Conservation (phyloP, 2,113 vertebrate species). For the Triplophysa rosa region DNA sequence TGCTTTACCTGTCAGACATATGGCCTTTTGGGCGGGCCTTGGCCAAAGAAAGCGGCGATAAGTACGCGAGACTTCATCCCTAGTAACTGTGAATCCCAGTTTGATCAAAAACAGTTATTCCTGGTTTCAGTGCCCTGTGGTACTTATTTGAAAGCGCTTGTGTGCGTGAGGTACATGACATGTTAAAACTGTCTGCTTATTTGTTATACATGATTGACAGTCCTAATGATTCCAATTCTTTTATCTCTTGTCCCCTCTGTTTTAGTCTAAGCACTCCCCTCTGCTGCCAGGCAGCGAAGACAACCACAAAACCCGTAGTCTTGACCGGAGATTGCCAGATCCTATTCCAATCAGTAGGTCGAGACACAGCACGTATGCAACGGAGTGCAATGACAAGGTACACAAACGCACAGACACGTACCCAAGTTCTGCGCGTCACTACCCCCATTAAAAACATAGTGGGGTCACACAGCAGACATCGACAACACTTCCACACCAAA, state of each 20-base stretch:
- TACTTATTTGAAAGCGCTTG: background rate
- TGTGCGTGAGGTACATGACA: background rate
- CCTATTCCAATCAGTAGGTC: conserved; percentile 89
- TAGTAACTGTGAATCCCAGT: background rate
- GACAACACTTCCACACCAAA: too few relatives aligned
- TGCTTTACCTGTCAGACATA: too few relatives aligned
- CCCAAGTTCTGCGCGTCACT: too few relatives aligned
- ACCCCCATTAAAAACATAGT: too few relatives aligned
- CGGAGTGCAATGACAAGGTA: conserved; percentile 89
- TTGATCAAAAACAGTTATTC: background rate
- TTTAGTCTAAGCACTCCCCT: conserved; percentile 82
- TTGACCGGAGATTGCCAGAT: conserved; percentile 86
- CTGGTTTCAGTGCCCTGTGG: background rate
- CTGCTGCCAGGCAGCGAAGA: conserved; percentile 75
- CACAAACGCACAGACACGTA: background rate
- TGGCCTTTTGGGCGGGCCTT: too few relatives aligned
- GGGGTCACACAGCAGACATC: too few relatives aligned
- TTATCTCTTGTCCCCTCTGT: background rate
- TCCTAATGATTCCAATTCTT: background rate
- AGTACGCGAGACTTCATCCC: too few relatives aligned
- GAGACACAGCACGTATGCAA: conserved; percentile 86
- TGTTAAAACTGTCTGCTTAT: background rate
- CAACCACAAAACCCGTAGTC: conserved; percentile 86
- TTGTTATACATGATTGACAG: background rate
- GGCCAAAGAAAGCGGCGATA: too few relatives aligned